phyloP scores from a whole-genome alignment of 2,888 invertebrate species.

The Vandiemenella viatica region DNA sequence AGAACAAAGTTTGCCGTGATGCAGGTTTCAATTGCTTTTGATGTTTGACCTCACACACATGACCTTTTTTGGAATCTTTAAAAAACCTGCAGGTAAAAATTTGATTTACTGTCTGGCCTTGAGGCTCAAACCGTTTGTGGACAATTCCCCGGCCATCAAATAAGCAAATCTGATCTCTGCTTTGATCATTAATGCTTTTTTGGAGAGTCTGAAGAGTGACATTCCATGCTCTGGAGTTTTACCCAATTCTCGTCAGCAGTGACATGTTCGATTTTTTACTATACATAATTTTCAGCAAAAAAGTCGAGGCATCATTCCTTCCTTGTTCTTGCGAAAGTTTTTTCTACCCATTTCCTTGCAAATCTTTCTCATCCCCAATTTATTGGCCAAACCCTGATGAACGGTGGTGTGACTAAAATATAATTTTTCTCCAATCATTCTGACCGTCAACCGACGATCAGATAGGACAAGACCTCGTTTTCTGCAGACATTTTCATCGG shows the following conservation, averaged over 20 bases:
- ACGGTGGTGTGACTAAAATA: constrained; percentile 1
- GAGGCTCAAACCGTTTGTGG: background rate
- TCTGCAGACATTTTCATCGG: constrained; percentile 16
- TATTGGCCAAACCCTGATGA: background rate
- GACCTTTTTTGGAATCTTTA: background rate
- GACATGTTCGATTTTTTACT: background rate
- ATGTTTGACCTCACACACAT: background rate
- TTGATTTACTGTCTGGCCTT: background rate
- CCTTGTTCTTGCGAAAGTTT: background rate
- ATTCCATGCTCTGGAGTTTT: background rate
- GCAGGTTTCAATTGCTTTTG: background rate
- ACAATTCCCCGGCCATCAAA: background rate
- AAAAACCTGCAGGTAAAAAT: background rate
- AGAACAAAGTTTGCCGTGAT: background rate
- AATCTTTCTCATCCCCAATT: background rate
- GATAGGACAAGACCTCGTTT: too few species aligned
- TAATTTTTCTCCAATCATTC: constrained; percentile 2
- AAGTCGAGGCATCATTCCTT: background rate
- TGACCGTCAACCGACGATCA: constrained; percentile 12
- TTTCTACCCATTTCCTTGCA: background rate
- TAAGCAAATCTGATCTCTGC: background rate
- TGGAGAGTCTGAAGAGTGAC: background rate
- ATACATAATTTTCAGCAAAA: background rate
- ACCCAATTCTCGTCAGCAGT: background rate
- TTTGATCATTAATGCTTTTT: background rate